Evolutionary conservation across 2,113 vertebrate genomes (phyloP).

Genomic region (Elaphurus davidianus): DNA sequence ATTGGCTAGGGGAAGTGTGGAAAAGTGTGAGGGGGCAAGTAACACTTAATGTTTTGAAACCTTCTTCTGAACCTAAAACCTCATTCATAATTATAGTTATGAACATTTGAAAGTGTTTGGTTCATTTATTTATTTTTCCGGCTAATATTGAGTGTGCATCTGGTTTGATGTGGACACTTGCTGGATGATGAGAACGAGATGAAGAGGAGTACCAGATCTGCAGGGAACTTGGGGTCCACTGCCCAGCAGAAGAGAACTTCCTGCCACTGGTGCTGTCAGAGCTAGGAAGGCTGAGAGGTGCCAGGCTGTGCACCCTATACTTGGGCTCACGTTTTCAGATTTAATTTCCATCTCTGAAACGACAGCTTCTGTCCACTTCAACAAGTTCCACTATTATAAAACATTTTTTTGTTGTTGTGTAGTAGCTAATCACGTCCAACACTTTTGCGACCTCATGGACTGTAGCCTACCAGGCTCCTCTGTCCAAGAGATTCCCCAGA

Average conservation of each 20-base stretch:
- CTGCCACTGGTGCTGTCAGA: rapidly evolving
- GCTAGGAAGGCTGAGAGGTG: too few relatives aligned
- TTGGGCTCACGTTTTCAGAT: neutral
- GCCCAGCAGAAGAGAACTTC: neutral
- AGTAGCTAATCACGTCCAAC: neutral
- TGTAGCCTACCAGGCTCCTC: neutral
- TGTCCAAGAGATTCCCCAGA: neutral
- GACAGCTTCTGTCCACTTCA: neutral
- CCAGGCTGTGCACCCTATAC: rapidly evolving
- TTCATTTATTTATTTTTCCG: neutral
- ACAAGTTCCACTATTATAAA: neutral
- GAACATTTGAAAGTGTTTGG: neutral
- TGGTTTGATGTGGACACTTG: neutral
- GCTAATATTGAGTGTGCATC: neutral
- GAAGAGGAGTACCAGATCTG: neutral
- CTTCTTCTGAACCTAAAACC: neutral
- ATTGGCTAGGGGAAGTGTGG: neutral
- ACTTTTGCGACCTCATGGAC: neutral
- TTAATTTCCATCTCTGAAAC: neutral
- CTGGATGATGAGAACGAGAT: neutral
- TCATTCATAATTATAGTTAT: neutral
- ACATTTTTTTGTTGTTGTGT: neutral
- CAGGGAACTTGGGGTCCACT: too few relatives aligned
- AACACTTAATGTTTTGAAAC: conserved; percentile 12
- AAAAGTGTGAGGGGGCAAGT: neutral